Evolutionary conservation across 2,888 invertebrate species (phyloP), one percentile per base, ranked within the genome.

Genomic region (Cheilosia vulpina): DNA sequence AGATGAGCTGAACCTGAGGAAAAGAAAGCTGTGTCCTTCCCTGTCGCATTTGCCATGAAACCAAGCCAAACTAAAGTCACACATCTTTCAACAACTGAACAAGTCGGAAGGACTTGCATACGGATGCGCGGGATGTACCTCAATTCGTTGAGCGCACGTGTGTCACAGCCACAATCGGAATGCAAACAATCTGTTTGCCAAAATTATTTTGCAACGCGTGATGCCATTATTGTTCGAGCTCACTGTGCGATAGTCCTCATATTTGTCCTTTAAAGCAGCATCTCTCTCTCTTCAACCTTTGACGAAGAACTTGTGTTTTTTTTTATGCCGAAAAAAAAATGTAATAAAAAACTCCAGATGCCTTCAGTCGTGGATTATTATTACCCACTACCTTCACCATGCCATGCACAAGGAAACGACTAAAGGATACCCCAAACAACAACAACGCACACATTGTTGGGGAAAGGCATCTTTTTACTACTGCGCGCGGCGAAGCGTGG

Each of bases 151-250:
- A 65, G 11, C 9, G 60, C 81, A 76, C 76, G 5, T 2, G 77
- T 77, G 77, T 53, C 63, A 5, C 38, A 11, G 38, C 13, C 38
- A 13, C 24, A 52, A 9, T 5, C 60, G 50, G 15, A 57, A 58
- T 58, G 45, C 62, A 76, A 71, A 53, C 45, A 63, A 43, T 34
- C 4, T 38, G n/a, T 47, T 27, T 63, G 63, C 63, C 52, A 71
- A 76, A 71, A 76, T 81, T 81, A 81, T 77, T 65, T 76, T 58
- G 19, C 69, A 77, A 71, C 76, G 81, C 81, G 63, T 81, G 69
- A 24, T 69, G 53, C 4, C 41, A 17, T 81, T 76, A 76, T 81
- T 81, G 13, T 53, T 63, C n/a, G 53, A n/a, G 68, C 1, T 5
- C 38, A 19, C 13, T 19, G 24, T n/a, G 4, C 52, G 3, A 6